phyloP scores from a whole-genome alignment of 1,140 invertebrate genomes.

The Dinoponera quadriceps region DNA sequence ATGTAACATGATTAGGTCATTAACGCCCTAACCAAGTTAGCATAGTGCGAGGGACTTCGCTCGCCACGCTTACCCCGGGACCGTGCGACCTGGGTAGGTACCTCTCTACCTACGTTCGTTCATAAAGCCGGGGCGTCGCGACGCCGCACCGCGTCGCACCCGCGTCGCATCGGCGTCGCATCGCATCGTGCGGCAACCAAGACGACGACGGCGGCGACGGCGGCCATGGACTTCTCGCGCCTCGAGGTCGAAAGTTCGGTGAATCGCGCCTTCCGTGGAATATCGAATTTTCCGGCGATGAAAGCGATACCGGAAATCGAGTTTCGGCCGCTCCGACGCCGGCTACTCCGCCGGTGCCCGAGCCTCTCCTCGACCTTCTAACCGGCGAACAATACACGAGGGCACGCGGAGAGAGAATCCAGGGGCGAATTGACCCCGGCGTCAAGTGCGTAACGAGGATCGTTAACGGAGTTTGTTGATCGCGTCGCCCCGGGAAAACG shows the following conservation, averaged over 20 bases:
- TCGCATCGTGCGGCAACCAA: slow-evolving; percentile 61
- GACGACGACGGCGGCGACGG: slow-evolving; percentile 21
- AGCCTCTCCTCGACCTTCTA: neutral
- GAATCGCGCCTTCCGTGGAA: slow-evolving; percentile 51
- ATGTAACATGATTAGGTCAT: slow-evolving; percentile 86
- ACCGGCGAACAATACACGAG: slow-evolving; percentile 19
- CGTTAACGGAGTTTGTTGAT: slow-evolving; percentile 50
- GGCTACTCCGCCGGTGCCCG: neutral
- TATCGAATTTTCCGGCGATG: slow-evolving; percentile 62
- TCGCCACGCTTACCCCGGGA: slow-evolving; percentile 79
- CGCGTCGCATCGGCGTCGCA: slow-evolving; percentile 5
- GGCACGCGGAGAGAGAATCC: neutral
- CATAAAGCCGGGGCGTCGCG: slow-evolving; percentile 73
- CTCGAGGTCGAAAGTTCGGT: slow-evolving; percentile 52
- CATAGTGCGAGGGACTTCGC: slow-evolving; percentile 85
- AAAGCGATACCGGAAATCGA: slow-evolving; percentile 59
- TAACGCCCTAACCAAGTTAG: slow-evolving; percentile 85
- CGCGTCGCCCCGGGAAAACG: slow-evolving; percentile 19
- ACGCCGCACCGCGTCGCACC: slow-evolving; percentile 13
- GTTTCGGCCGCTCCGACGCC: slow-evolving; percentile 23
- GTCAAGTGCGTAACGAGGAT: neutral
- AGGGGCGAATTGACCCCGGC: no score
- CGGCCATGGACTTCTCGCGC: slow-evolving; percentile 33
- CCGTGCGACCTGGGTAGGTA: slow-evolving; percentile 65
- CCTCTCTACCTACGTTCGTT: slow-evolving; percentile 76